Conservation (phyloP, 2,888 invertebrate genomes). For the Hofmannophila pseudospretella region DNA sequence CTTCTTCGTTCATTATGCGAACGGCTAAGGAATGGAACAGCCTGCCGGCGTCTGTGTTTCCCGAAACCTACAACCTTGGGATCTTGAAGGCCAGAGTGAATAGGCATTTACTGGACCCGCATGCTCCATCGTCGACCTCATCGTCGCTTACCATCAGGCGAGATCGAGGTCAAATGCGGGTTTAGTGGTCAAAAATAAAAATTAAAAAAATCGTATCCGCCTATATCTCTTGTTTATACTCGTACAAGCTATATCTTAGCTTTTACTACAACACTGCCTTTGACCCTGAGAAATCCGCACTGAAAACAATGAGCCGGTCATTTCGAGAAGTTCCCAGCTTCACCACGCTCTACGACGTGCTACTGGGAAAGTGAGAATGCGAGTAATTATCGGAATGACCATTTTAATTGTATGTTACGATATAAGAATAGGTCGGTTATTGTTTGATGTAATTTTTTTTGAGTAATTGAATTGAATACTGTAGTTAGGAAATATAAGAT, state of each 20-base stretch:
- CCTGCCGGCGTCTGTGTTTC: too few species aligned
- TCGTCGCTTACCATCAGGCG: too few species aligned
- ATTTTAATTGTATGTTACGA: constrained; percentile 5
- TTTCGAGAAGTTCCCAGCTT: constrained; percentile 29
- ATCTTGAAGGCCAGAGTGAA: too few species aligned
- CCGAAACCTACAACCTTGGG: too few species aligned
- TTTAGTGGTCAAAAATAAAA: too few species aligned
- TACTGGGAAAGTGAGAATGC: constrained; percentile 35
- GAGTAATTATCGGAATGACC: constrained; percentile 25
- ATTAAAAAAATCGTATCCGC: too few species aligned
- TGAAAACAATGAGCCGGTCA: constrained; percentile 33
- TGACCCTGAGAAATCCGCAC: constrained; percentile 16
- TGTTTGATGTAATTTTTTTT: not conserved
- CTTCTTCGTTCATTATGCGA: too few species aligned
- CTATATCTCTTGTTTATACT: too few species aligned
- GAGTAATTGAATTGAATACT: not conserved
- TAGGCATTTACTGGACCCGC: too few species aligned
- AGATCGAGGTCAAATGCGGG: too few species aligned
- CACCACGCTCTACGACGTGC: constrained; percentile 16
- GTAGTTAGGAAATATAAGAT: not conserved
- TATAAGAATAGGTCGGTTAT: not conserved
- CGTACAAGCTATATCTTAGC: constrained; percentile 3
- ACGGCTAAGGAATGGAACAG: too few species aligned
- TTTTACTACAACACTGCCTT: constrained; percentile 7
- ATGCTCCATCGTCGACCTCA: too few species aligned